Base-by-base conservation (phyloP, 2,888 invertebrate genomes). In the Venusia cambrica region DNA sequence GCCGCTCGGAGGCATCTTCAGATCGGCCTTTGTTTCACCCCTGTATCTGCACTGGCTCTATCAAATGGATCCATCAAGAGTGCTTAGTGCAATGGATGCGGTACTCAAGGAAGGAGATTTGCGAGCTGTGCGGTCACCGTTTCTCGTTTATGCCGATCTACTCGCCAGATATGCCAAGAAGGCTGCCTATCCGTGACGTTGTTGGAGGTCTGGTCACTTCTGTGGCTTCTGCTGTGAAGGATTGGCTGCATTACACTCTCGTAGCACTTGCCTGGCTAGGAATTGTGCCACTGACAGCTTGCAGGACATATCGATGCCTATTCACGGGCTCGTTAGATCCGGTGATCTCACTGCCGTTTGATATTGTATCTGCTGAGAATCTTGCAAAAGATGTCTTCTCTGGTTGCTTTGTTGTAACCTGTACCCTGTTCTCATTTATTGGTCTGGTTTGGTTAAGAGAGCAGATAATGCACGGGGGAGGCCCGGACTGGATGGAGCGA, bases 111-210 rank as follows among this genome's bases (percentile, higher is more conserved):
- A 99, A 99, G 85, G 99, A 99, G 77, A 98, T 97, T 71, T 99
- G 99, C 88, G 99, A 99, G 78, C 84, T 99, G 48, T 99, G 99
- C 77, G 97, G 98, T 44, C 96, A 99, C 81, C 92, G 97, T 41
- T 99, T 99, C 80, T 97, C 97, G 2, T 99, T 99, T 69, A 97
- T 97, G 65, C 99, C 99, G 12, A 99, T 99, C 58, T 99, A 99
- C 81, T 97, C 98, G n/a, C 97, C 98, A 12, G 99, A 99, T 73
- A 99, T 99, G 99, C 99, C 99, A n/a, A 92, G 98, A 42, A 90
- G 98, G 41, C 87, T 99, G 58, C 99, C 99, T 0, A 87, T 99
- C 13, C 91, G 92, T 49, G 99, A 99, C 76, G 94, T 99, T 4
- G 90, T 97, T 0, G 94, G 94, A 22, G 99, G 99, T 1, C 81